Conservation (phyloP, 2,888 invertebrate species). For the Elysia crispata region DNA sequence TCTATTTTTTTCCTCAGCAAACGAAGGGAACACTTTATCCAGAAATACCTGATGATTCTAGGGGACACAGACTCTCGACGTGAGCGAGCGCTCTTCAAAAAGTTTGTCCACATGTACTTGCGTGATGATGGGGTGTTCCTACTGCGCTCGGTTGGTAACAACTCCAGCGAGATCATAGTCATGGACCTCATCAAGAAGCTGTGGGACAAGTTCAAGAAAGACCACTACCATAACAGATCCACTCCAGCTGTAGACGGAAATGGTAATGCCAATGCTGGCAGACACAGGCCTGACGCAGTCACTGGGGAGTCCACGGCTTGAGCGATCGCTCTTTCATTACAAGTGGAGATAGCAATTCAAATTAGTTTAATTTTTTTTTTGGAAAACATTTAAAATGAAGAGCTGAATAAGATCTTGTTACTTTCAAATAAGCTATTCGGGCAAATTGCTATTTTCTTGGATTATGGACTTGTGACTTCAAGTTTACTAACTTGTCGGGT, state of each 20-base stretch:
- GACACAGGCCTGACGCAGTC: no score
- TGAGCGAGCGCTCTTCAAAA: slow-evolving; percentile 65
- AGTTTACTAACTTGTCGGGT: no score
- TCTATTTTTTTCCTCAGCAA: slow-evolving; percentile 44
- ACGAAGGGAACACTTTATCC: slow-evolving; percentile 61
- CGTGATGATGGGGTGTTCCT: slow-evolving; percentile 71
- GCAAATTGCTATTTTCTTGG: no score
- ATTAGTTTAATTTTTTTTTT: no score
- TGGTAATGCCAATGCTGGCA: not conserved
- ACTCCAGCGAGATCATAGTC: slow-evolving; percentile 68
- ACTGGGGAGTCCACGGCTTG: no score
- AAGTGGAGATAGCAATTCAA: no score
- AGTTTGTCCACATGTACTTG: slow-evolving; percentile 68
- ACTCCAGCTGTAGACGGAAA: not conserved
- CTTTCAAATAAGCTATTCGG: no score
- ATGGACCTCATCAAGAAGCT: slow-evolving; percentile 67
- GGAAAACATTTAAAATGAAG: no score
- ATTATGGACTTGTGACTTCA: no score
- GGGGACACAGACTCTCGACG: slow-evolving; percentile 60
- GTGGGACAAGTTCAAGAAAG: slow-evolving; percentile 65
- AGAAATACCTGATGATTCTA: slow-evolving; percentile 63
- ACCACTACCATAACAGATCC: not conserved
- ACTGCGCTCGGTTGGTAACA: slow-evolving; percentile 67
- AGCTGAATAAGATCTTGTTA: no score
- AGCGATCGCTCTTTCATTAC: no score